These are phyloP conservation scores for Eumaeus atala DNA, from an alignment of 1,140 invertebrate genomes.

Conservation along the genomic window DNA sequence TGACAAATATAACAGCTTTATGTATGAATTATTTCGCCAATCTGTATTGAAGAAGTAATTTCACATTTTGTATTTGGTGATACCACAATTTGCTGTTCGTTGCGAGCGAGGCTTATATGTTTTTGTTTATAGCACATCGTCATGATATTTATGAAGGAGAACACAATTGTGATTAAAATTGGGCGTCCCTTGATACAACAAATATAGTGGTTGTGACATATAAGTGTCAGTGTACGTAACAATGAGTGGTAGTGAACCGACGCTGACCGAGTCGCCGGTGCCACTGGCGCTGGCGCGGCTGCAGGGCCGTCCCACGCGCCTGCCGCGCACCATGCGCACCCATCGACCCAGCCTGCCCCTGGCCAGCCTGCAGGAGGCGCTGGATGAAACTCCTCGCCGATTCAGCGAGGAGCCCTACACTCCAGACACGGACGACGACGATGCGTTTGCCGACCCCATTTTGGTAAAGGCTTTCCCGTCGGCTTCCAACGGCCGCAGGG, in stretches of 20 bases:
- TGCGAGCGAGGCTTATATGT: not conserved
- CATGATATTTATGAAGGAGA: not conserved
- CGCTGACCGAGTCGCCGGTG: conserved; percentile 62
- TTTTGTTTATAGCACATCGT: not conserved
- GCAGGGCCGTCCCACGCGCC: conserved; percentile 44
- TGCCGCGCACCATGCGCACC: conserved; percentile 41
- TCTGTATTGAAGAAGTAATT: too few relatives aligned
- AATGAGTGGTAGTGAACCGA: conserved; percentile 60
- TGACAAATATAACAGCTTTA: too few relatives aligned
- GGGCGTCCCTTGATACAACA: not conserved
- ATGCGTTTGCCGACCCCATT: conserved; percentile 56
- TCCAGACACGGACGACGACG: conserved; percentile 65
- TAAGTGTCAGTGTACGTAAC: conserved; percentile 37
- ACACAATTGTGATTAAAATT: conserved; percentile 1
- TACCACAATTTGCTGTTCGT: not conserved
- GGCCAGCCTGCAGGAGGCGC: conserved; percentile 58
- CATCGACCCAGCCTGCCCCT: conserved; percentile 58
- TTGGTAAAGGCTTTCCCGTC: conserved; percentile 44
- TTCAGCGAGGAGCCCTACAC: conserved; percentile 59
- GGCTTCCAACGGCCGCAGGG: conserved; percentile 51
- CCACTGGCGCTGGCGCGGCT: conserved; percentile 58
- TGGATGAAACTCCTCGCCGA: conserved; percentile 58
- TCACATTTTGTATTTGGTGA: not conserved
- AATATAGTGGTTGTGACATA: conserved; percentile 4
- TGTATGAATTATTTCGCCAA: too few relatives aligned